phyloP scores from a whole-genome alignment of 2,888 invertebrate genomes.

The Corythucha ciliata region DNA sequence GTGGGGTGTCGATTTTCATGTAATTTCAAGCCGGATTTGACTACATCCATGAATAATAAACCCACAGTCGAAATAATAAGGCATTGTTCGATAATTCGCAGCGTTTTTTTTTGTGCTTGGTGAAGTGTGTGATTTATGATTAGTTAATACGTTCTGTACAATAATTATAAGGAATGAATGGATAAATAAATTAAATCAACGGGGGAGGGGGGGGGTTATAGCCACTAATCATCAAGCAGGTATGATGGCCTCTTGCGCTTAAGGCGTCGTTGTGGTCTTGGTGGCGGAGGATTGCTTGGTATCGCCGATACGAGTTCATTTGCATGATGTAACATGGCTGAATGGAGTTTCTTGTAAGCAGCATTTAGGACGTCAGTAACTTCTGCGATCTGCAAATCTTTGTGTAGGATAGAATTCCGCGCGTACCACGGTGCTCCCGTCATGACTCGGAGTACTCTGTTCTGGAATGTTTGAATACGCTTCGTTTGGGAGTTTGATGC shows the following conservation, averaged over 20 bases:
- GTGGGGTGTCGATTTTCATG: no score
- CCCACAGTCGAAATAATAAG: no score
- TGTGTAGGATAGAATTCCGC: neutral
- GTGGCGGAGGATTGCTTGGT: slow-evolving; percentile 8
- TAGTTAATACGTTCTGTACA: no score
- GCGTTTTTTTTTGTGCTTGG: no score
- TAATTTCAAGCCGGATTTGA: no score
- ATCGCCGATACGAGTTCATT: neutral
- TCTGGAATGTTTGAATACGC: slow-evolving; percentile 10
- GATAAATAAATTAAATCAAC: no score
- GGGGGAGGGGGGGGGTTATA: no score
- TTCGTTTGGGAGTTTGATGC: slow-evolving; percentile 7
- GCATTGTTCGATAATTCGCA: no score
- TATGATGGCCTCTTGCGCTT: slow-evolving; percentile 11
- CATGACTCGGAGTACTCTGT: slow-evolving; percentile 6
- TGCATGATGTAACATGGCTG: slow-evolving; percentile 1
- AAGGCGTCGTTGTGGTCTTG: slow-evolving; percentile 7
- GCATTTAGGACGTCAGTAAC: neutral
- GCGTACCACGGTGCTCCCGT: slow-evolving; percentile 9
- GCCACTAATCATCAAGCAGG: no score
- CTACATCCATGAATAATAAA: no score
- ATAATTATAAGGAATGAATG: no score
- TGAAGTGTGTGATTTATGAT: no score
- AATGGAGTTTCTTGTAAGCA: neutral
- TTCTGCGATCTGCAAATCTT: slow-evolving; percentile 1